These are phyloP conservation scores for Drosophila arawakana DNA, from an alignment of 1,140 invertebrate genomes.

Conservation along the genomic window DNA sequence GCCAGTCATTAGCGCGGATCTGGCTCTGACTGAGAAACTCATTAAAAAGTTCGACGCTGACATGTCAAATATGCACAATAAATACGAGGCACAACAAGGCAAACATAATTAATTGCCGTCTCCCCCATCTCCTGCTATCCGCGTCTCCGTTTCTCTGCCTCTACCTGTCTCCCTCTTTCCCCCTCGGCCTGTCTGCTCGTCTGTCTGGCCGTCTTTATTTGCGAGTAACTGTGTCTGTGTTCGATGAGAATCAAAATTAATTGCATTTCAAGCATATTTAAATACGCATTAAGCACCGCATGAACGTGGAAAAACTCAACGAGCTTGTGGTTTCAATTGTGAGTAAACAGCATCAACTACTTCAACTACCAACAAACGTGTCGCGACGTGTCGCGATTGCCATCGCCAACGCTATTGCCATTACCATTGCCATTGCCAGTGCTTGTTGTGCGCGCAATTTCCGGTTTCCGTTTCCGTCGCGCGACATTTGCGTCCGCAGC, in stretches of 20 bases:
- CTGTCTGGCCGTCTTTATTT: slow-evolving; percentile 1
- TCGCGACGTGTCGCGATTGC: slow-evolving; percentile 23
- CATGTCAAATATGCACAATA: slow-evolving; percentile 59
- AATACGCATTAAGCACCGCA: slow-evolving; percentile 54
- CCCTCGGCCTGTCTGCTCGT: not conserved
- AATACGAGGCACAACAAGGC: slow-evolving; percentile 52
- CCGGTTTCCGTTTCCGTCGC: slow-evolving; percentile 74
- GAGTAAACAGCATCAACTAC: slow-evolving; percentile 47
- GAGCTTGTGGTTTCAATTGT: slow-evolving; percentile 62
- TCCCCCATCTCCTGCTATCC: not conserved
- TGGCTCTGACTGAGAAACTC: slow-evolving; percentile 14
- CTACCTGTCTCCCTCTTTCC: not conserved
- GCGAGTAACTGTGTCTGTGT: slow-evolving; percentile 41
- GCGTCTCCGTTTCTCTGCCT: no score
- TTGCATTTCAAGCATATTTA: slow-evolving; percentile 73
- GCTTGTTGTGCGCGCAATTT: slow-evolving; percentile 78
- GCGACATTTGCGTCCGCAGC: slow-evolving; percentile 57
- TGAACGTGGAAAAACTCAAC: slow-evolving; percentile 34
- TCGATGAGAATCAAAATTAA: slow-evolving; percentile 68
- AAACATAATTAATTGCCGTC: slow-evolving; percentile 72
- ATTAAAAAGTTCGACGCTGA: slow-evolving; percentile 43
- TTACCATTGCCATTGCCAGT: slow-evolving; percentile 16
- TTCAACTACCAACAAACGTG: slow-evolving; percentile 19
- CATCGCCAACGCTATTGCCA: slow-evolving; percentile 9
- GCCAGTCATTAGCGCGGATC: slow-evolving; percentile 9